Evolutionary conservation across 92 coral and sea anemone species (phyloP), one percentile per base, ranked within the genome.

Genomic region (Epizoanthus ramosus): DNA sequence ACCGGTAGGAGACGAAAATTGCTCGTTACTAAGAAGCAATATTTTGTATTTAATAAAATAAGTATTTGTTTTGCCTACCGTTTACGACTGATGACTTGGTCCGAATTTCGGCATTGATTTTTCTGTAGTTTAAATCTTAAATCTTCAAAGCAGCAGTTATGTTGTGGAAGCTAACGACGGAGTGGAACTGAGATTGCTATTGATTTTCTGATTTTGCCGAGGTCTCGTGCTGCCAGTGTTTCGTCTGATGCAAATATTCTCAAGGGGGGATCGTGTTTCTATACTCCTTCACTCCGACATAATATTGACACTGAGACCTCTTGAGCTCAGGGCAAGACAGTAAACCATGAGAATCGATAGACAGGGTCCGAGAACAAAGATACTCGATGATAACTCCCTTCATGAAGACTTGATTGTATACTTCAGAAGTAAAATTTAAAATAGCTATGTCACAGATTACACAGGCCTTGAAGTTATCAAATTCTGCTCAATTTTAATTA

Each of bases 401-500:
- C 54, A 50, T 12, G 54, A 50, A 50, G 14, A 50, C 54, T 50
- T 47, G 10, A 50, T 50, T 64, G 7, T 25, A 63, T 24, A 31
- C 17, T 6, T 18, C 17, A 64, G 35, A 17, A 64, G 37, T 25
- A 23, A 10, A 23, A 25, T 18, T 19, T 16, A 64, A 16, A 35
- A 17, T 23, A 24, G 69, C 6, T 41, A 19, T 35, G 9, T 57
- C 52, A 17, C 33, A 77, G 18, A 14, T 43, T 41, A 12, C 17
- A 5, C 52, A 12, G 57, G 22, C 63, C 45, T 54, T 74, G 58
- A n/a, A 22, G 81, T 37, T 33, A 23, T 43, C 39, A 21, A 37
- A n/a, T 19, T 58, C 43, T 75, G 14, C 13, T 28, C 70, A 77
- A 77, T 23, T 61, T 77, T 77, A 63, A 77, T 60, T 63, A 61